Percentiles rank a stretch among this genome's conserved stretches.
phyloP scores from a whole-genome alignment of 2,113 vertebrate species.

The Formicarius rufipectus region DNA sequence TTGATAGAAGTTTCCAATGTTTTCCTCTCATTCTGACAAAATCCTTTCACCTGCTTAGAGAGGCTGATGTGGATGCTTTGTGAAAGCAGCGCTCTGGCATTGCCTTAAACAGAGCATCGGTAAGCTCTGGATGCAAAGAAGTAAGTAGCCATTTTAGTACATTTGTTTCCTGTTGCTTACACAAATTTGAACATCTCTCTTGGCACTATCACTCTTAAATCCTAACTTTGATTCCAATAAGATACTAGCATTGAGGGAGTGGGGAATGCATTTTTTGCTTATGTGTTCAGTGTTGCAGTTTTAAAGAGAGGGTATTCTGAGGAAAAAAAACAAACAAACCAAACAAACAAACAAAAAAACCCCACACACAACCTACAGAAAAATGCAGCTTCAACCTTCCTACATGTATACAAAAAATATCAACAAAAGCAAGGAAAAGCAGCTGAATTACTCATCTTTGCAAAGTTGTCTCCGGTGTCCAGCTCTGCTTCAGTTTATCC shows the following conservation, averaged over 20 bases:
- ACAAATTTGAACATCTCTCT: neutral
- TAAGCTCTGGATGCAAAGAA: constrained; percentile 15
- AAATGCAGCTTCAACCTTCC: neutral
- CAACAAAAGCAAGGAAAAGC: neutral
- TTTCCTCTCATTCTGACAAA: constrained; percentile 39
- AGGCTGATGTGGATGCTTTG: neutral
- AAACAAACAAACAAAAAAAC: neutral
- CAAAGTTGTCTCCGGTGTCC: neutral
- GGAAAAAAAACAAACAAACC: neutral
- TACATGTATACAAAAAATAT: neutral
- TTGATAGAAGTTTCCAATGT: constrained; percentile 17
- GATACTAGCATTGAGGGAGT: neutral
- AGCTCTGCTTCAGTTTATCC: neutral
- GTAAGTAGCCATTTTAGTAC: neutral
- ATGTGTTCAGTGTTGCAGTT: neutral
- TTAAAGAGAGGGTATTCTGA: neutral
- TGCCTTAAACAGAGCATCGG: neutral
- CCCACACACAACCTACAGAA: neutral
- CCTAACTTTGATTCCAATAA: neutral
- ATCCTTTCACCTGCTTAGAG: constrained; percentile 12
- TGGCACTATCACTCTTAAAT: neutral
- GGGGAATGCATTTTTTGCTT: neutral
- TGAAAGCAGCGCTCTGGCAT: neutral
- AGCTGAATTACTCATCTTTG: neutral
- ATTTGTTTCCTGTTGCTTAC: neutral